Base-by-base conservation (phyloP, 2,113 vertebrate genomes). In the Phodopus roborovskii region DNA sequence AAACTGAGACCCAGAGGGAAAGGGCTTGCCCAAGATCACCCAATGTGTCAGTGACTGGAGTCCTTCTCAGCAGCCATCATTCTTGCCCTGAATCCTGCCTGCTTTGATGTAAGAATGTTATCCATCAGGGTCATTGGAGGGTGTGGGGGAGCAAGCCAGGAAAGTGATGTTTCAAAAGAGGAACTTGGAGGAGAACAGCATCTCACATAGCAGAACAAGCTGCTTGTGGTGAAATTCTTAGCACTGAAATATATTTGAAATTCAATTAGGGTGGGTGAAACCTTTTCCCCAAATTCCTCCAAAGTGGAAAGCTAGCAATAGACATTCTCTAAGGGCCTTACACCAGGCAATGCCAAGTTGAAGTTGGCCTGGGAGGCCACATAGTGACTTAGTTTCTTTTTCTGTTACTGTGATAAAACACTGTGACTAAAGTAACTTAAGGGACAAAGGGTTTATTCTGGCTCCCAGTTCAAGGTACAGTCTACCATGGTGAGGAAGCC, bases 1-100 rank as follows among this genome's bases (percentile, higher is more conserved):
- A 89, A 94, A 93, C 77, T 84, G 95, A 94, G 71, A 66, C 42
- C 24, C 20, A 74, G 81, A 70, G n/a, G 33, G 89, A 58, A 77
- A 83, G 48, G 66, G 8, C 45, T 39, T 56, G 5, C 11, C 87
- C 81, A 53, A 64, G 17, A 53, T 66, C 4, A 42, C 17, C 58
- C 20, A 2, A 2, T 36, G 7, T 73, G 62, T 16, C 66, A 56
- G 56, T 56, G 48, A 24, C 50, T 48, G 86, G n/a, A 73, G 87
- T 75, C 66, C 42, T 85, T 50, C 75, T 88, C 24, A 45, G 75
- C 58, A 64, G 28, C 64, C 4, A 33, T 58, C 39, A 16, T 17
- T 77, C 7, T 22, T 8, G 28, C 45, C 58, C 33, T 3, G 12
- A 9, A 13, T 11, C 33, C 33, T 28, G 42, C 17, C 66, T 30